These are phyloP conservation scores for Ecliptopera silaceata DNA, from an alignment of 2,888 invertebrate species.

Conservation along the genomic window DNA sequence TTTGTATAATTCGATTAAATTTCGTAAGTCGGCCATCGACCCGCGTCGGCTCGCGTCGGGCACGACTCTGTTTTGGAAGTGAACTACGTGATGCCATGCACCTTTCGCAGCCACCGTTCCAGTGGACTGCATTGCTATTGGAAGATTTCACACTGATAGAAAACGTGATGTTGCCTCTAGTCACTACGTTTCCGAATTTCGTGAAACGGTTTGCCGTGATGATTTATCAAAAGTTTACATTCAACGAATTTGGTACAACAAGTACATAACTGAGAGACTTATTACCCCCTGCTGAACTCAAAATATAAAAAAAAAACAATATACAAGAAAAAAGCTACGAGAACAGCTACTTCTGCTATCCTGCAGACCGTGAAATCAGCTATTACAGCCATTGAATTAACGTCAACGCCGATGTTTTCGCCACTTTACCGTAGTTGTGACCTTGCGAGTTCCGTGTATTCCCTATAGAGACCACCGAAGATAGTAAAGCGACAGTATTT, in stretches of 20 bases:
- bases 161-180: constrained; percentile 71
- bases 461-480: not conserved
- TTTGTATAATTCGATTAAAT: constrained; percentile 68
- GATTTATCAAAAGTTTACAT: constrained; percentile 38
- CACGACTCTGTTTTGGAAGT: constrained; percentile 61
- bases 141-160: constrained; percentile 68
- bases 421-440: constrained; percentile 17
- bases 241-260: constrained; percentile 19
- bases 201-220: constrained; percentile 53
- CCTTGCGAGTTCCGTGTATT: constrained; percentile 15
- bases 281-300: constrained; percentile 20
- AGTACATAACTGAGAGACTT: constrained; percentile 6
- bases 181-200: constrained; percentile 58
- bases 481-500: constrained; percentile 16
- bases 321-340: constrained; percentile 47
- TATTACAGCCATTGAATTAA: constrained; percentile 57
- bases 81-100: constrained; percentile 73
- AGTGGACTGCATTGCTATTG: constrained; percentile 64
- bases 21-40: constrained; percentile 66
- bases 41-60: constrained; percentile 49
- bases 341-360: constrained; percentile 52
- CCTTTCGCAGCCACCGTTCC: constrained; percentile 64
- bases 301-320: constrained; percentile 30
- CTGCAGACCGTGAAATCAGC: constrained; percentile 59
- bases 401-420: constrained; percentile 29